Conservation (phyloP, 2,113 vertebrate species). For the Indri indri region DNA sequence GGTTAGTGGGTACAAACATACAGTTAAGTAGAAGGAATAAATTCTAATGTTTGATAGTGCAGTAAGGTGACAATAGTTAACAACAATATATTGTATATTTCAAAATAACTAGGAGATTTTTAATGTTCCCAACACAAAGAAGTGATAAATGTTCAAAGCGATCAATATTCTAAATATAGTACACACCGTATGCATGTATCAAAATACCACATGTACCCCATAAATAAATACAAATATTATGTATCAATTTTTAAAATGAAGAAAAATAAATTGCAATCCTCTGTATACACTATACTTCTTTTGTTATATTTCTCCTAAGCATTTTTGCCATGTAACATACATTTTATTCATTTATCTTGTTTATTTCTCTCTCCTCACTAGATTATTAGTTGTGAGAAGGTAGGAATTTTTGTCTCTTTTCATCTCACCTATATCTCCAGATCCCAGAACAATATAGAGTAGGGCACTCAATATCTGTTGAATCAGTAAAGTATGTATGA, state of each 20-base stretch:
- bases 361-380: conserved; percentile 19
- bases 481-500: background rate
- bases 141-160: too few relatives aligned
- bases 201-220: too few relatives aligned
- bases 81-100: too few relatives aligned
- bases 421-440: background rate
- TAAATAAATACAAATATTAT: background rate
- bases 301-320: background rate
- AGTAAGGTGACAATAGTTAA: too few relatives aligned
- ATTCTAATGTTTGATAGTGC: too few relatives aligned
- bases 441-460: background rate
- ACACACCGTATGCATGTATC: too few relatives aligned
- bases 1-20: background rate
- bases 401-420: background rate
- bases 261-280: background rate
- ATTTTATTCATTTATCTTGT: background rate
- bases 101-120: too few relatives aligned
- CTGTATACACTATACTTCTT: background rate
- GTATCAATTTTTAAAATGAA: background rate
- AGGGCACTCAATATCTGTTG: background rate
- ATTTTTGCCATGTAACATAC: background rate
- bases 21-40: too few relatives aligned
- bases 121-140: too few relatives aligned
- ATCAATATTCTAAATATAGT: too few relatives aligned
- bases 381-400: background rate